Evolutionary conservation across 2,888 invertebrate species (phyloP).

Genomic region (Cyaniris semiargus): DNA sequence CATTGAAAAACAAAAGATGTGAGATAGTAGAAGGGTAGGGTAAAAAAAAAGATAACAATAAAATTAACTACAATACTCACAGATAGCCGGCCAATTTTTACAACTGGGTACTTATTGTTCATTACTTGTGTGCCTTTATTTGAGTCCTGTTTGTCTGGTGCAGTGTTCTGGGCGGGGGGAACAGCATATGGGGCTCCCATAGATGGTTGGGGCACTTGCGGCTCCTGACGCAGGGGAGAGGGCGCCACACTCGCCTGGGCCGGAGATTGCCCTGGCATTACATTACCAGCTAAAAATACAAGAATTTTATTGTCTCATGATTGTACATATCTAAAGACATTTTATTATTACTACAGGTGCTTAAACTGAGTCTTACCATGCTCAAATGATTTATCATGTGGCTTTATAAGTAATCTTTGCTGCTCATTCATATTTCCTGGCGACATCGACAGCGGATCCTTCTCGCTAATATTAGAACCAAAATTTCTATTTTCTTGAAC

Average conservation of each 20-base stretch:
- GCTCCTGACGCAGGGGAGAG: constrained; percentile 74
- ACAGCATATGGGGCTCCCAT: constrained; percentile 70
- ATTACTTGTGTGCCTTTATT: constrained; percentile 54
- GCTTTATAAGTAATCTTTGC: constrained; percentile 60
- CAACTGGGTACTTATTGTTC: constrained; percentile 71
- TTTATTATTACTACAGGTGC: neutral
- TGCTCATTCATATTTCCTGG: constrained; percentile 64
- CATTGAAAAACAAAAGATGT: neutral
- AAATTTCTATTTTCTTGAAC: constrained; percentile 67
- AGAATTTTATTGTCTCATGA: neutral
- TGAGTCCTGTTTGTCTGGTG: constrained; percentile 63
- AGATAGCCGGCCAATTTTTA: constrained; percentile 74
- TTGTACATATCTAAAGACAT: neutral
- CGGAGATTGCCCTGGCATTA: constrained; percentile 79
- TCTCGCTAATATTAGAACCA: constrained; percentile 64
- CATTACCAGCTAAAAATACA: constrained; percentile 63
- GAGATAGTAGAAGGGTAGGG: neutral
- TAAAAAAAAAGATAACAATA: constrained; percentile 11
- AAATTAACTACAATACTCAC: constrained; percentile 52
- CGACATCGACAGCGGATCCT: constrained; percentile 74
- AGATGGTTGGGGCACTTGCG: constrained; percentile 74
- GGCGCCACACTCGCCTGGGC: constrained; percentile 83
- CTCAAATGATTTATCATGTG: constrained; percentile 67
- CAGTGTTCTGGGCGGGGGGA: constrained; percentile 48
- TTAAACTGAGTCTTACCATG: constrained; percentile 54